Evolutionary conservation across 2,888 invertebrate genomes (phyloP), one percentile per base, ranked within the genome.

Genomic region (Itoplectis maculator): DNA sequence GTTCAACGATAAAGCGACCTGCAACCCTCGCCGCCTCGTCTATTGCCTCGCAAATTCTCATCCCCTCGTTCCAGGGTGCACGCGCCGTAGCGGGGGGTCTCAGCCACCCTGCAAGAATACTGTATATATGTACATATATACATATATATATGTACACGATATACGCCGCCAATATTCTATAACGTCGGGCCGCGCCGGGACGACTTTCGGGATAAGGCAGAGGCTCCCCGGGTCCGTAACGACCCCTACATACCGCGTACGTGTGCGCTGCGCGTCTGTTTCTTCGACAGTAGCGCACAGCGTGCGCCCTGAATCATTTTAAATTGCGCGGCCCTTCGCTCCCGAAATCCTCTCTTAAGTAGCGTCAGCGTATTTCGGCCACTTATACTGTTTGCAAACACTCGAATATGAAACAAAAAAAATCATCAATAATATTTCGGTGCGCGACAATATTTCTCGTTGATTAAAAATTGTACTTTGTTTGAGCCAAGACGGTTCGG

Each of bases 21-120:
- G 70, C 65, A 76, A 59, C 72, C 76, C 65, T 23, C 63, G 49
- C 73, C 56, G 18, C 76, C 45, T 37, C 76, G 59, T 81, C 77
- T 73, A 73, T 81, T 73, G 81, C 81, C 81, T 81, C 77, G 81
- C 77, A 81, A 77, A 77, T 81, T 77, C 54, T 79, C 79, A 76
- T 79, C 76, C 76, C 82, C 79, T 73, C 23, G 54, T 61, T 59
- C 45, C 59, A 20, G 49, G 51, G 18, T 76, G 61, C 68, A 73
- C 51, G 72, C 76, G 51, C 59, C 65, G 59, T 49, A 68, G 59
- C 68, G 68, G 81, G 72, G 37, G 61, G 61, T 61, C 61, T 35
- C 61, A 18, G 65, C 13, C 77, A 81, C 77, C 81, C 72, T 54
- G 72, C 61, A 49, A 47, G 72, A 73, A 61, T 13, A 20, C 72